Evolutionary conservation across 1,140 invertebrate species (phyloP).

Genomic region (Drosophila varians): DNA sequence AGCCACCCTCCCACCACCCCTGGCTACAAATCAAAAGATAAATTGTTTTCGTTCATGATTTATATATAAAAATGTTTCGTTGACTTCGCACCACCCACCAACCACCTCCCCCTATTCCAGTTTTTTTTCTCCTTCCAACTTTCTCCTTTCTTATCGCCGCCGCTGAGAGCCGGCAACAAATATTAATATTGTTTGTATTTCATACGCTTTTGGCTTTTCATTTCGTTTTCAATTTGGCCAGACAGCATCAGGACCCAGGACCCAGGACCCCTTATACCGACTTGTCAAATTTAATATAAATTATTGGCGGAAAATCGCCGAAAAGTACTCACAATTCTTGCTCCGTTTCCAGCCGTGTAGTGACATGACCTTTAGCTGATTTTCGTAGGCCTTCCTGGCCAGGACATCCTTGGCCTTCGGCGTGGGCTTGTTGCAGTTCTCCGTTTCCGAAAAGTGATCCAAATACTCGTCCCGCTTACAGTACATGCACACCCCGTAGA

Average conservation of each 20-base stretch:
- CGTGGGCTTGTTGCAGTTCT: constrained; percentile 63
- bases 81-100: constrained; percentile 39
- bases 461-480: constrained; percentile 66
- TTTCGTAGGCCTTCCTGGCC: constrained; percentile 44
- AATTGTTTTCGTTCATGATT: constrained; percentile 81
- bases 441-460: constrained; percentile 63
- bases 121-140: too few species aligned
- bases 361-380: constrained; percentile 24
- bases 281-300: constrained; percentile 69
- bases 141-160: constrained; percentile 50
- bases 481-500: constrained; percentile 65
- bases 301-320: constrained; percentile 36
- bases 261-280: too few species aligned
- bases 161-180: constrained; percentile 65
- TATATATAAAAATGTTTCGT: constrained; percentile 73
- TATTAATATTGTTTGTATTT: constrained; percentile 77
- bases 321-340: constrained; percentile 39
- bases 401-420: constrained; percentile 54
- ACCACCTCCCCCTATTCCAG: not conserved
- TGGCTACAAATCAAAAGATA: constrained; percentile 78
- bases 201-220: constrained; percentile 47
- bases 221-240: constrained; percentile 61
- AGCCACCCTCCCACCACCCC: constrained; percentile 42
- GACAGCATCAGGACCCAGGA: too few species aligned
- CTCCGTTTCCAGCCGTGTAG: constrained; percentile 16